Evolutionary conservation across 2,113 vertebrate species (phyloP).

Genomic region (Ophthalmolycus amberensis): DNA sequence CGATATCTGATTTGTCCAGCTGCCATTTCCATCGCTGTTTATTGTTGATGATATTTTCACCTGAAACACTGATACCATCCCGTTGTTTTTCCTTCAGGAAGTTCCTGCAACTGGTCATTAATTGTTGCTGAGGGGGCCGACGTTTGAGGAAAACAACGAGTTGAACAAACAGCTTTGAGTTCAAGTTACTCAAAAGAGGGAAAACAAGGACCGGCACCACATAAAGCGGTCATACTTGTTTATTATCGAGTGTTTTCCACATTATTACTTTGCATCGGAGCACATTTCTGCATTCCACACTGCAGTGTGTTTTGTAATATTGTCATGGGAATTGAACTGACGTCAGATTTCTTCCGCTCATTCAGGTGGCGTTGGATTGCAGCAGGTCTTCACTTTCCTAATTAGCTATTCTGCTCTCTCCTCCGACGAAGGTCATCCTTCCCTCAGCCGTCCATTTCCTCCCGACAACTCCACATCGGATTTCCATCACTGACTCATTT

Average conservation of each 20-base stretch:
- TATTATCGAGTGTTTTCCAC: not conserved
- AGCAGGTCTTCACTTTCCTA: constrained; percentile 67
- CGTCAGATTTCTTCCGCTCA: constrained; percentile 75
- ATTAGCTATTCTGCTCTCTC: constrained; percentile 61
- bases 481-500: constrained; percentile 50
- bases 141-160: constrained; percentile 57
- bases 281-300: constrained; percentile 18
- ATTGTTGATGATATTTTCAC: constrained; percentile 71
- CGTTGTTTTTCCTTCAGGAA: constrained; percentile 79
- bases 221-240: not conserved
- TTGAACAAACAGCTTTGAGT: constrained; percentile 31
- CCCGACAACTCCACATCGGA: constrained; percentile 47
- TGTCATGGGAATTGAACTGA: constrained; percentile 69
- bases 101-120: constrained; percentile 73
- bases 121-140: constrained; percentile 68
- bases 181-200: constrained; percentile 12
- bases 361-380: constrained; percentile 66
- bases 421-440: constrained; percentile 46
- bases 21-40: constrained; percentile 52
- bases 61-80: constrained; percentile 66
- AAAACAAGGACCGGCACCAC: not conserved
- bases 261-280: constrained; percentile 6
- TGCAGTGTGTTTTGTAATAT: constrained; percentile 38
- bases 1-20: constrained; percentile 29
- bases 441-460: constrained; percentile 55